A percentile compares a stretch with the other conserved stretches of the same genome.
Evolutionary conservation across 2,113 vertebrate genomes (phyloP).

Genomic region (Mixornis gularis): DNA sequence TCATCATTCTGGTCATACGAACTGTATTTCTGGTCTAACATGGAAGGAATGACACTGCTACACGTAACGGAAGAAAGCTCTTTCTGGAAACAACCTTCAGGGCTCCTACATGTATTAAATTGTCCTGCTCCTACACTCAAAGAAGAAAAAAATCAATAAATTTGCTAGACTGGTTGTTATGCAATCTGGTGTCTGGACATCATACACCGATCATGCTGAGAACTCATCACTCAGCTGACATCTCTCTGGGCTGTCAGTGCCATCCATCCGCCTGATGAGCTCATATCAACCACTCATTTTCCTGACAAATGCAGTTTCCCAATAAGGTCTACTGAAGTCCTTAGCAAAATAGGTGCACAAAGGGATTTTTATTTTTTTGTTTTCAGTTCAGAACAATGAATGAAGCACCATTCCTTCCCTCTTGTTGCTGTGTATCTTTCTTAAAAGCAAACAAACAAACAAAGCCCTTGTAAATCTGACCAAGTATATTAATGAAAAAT

Average conservation of each 20-base stretch:
- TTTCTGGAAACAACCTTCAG: not conserved
- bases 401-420: not conserved
- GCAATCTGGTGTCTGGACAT: constrained; percentile 30
- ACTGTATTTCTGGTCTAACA: not conserved
- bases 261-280: constrained; percentile 28
- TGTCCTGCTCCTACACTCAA: not conserved
- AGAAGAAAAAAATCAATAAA: not conserved
- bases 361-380: not conserved
- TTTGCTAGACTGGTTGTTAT: constrained; percentile 34
- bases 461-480: not conserved
- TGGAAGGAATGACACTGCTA: not conserved
- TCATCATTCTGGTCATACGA: not conserved
- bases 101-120: not conserved
- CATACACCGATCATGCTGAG: constrained; percentile 21
- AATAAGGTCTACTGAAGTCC: not conserved
- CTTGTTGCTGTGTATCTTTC: not conserved
- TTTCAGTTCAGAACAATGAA: not conserved
- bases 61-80: not conserved
- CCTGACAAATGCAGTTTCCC: constrained; percentile 44
- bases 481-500: not conserved
- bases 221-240: constrained; percentile 14
- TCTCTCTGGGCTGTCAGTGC: not conserved
- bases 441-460: too few relatives aligned
- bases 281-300: constrained; percentile 16
- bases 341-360: constrained; percentile 31